phyloP scores from a whole-genome alignment of 2,888 invertebrate species.

The Malachius bipustulatus region DNA sequence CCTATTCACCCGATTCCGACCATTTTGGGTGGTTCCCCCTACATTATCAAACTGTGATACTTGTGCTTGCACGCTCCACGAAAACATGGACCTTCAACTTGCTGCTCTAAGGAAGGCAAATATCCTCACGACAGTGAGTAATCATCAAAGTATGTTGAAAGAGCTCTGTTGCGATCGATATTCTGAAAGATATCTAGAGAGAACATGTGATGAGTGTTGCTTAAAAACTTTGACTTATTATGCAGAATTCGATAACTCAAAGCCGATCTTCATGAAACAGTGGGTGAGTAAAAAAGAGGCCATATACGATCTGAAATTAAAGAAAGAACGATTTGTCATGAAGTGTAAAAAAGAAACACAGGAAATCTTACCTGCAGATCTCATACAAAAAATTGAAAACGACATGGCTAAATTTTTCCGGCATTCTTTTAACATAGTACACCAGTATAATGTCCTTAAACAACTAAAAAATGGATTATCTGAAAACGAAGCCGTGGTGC shows the following conservation, averaged over 20 bases:
- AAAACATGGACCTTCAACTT: slow-evolving; percentile 8
- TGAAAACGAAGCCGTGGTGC: slow-evolving; percentile 13
- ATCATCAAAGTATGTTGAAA: slow-evolving; percentile 7
- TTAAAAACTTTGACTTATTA: slow-evolving; percentile 7
- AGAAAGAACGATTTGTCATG: slow-evolving; percentile 9
- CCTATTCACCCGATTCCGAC: slow-evolving; percentile 7
- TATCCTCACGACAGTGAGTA: slow-evolving; percentile 7
- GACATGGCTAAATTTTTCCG: slow-evolving; percentile 10
- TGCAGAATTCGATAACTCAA: slow-evolving; percentile 9
- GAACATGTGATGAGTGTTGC: slow-evolving; percentile 8
- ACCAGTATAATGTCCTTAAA: slow-evolving; percentile 14
- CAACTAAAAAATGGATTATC: slow-evolving; percentile 12
- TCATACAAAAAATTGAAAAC: no score
- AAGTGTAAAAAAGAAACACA: no score
- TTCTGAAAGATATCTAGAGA: slow-evolving; percentile 8
- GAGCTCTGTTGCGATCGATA: slow-evolving; percentile 6
- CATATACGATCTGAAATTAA: slow-evolving; percentile 5
- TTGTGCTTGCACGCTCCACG: slow-evolving; percentile 8
- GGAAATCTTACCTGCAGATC: no score
- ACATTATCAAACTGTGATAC: slow-evolving; percentile 8
- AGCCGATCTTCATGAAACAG: slow-evolving; percentile 8
- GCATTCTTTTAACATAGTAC: slow-evolving; percentile 13
- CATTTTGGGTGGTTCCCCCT: slow-evolving; percentile 7
- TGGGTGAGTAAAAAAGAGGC: slow-evolving; percentile 6
- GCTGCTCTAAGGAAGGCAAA: no score